Evolutionary conservation across 2,113 vertebrate species (phyloP).

Genomic region (Syngnathus scovelli): DNA sequence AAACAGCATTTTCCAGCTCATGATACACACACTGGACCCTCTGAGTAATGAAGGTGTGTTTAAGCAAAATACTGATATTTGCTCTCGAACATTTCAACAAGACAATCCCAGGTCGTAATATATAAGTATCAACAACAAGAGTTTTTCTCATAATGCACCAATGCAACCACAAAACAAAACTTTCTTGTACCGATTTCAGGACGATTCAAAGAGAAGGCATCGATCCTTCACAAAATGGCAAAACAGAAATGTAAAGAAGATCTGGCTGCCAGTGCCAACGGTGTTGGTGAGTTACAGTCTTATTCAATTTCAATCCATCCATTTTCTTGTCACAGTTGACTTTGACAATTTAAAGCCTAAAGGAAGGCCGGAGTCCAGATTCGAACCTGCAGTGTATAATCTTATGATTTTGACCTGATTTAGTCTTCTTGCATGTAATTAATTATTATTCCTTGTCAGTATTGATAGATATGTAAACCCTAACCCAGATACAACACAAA

Average conservation of each 20-base stretch:
- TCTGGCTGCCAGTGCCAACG: constrained; percentile 64
- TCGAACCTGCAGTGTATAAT: no score
- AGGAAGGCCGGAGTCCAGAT: no score
- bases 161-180: neutral
- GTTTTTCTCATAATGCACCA: neutral
- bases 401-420: neutral
- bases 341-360: no score
- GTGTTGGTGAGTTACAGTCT: constrained; percentile 59
- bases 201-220: constrained; percentile 89
- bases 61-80: neutral
- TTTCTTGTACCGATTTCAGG: constrained; percentile 67
- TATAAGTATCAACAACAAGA: neutral
- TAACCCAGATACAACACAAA: no score
- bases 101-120: neutral
- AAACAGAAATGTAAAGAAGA: constrained; percentile 90
- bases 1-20: constrained; percentile 75
- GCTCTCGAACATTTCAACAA: neutral
- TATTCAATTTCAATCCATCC: neutral
- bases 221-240: constrained; percentile 92
- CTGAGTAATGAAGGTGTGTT: constrained; percentile 63
- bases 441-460: neutral
- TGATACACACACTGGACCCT: constrained; percentile 74
- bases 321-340: neutral
- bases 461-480: no score
- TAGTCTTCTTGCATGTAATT: neutral